Evolutionary conservation across 2,888 invertebrate species (phyloP), one percentile per base, ranked within the genome.

Genomic region (Chaitophorus viminalis): DNA sequence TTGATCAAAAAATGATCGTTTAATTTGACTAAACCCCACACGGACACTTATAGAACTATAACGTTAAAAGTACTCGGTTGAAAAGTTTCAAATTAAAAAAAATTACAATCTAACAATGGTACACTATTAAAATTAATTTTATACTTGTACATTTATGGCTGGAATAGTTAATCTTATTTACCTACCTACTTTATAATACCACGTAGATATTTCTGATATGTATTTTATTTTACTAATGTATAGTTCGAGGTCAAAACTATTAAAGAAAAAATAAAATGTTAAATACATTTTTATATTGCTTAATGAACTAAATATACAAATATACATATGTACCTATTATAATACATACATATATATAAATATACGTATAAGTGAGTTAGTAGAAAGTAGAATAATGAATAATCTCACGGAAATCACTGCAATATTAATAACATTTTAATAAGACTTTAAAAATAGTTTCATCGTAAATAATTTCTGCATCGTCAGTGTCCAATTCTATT

Each of bases 341-440:
- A 54, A 8, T 68, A n/a, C 25, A 60, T 60, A 60, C 1, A 25
- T 17, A 54, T 54, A 54, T n/a, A n/a, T n/a, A n/a, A n/a, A n/a
- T n/a, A n/a, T n/a, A 54, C 36, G 4, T 25, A 25, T 60, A 25
- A 60, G 25, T 3, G 4, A 25, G 8, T 60, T 60, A 9, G 60
- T 46, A 25, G 60, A 21, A 0, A 60, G 60, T n/a, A 29, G 9
- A 68, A 68, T 68, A 68, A 68, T 68, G n/a, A 68, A n/a, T 68
- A 31, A 81, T 81, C 29, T 46, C 39, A 14, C 21, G 31, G 36
- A 29, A 68, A 68, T 25, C 39, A 9, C 21, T 46, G 29, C 21
- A 21, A 68, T 46, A 81, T 68, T 68, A 81, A 68, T 68, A 81
- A 68, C 68, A n/a, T 68, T 81, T 68, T 79, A 46, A 46, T 76